phyloP scores from a whole-genome alignment of 1,140 invertebrate species.

The Magallana gigas region DNA sequence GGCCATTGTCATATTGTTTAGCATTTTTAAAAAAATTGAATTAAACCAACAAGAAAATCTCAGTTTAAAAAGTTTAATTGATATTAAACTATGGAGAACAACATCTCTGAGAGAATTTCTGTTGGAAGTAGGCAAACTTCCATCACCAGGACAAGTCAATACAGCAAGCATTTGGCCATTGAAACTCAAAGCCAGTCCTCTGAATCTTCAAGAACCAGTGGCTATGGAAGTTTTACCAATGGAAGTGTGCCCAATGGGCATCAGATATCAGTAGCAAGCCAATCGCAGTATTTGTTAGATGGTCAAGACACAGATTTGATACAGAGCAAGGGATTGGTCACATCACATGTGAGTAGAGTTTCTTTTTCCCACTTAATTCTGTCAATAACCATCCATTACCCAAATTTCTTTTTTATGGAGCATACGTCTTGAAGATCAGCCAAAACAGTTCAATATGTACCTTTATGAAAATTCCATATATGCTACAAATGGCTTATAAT shows the following conservation, averaged over 20 bases:
- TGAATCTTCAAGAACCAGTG: constrained; percentile 20
- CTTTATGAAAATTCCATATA: too few species aligned
- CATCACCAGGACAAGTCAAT: background rate
- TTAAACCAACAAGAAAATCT: background rate
- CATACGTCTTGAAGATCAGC: too few species aligned
- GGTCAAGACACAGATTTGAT: background rate
- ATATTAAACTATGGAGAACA: background rate
- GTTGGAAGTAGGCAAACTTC: background rate
- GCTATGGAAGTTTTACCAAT: constrained; percentile 24
- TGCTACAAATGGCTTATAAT: too few species aligned
- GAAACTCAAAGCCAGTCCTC: constrained; percentile 18
- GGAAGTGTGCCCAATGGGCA: constrained; percentile 2
- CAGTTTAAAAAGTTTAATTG: background rate
- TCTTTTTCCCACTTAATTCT: background rate
- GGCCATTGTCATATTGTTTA: constrained; percentile 5
- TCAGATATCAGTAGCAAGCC: background rate
- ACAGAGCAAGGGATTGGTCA: background rate
- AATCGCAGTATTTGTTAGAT: background rate
- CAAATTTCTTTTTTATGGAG: too few species aligned
- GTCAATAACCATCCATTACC: too few species aligned
- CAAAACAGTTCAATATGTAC: too few species aligned
- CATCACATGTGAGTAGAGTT: constrained; percentile 20
- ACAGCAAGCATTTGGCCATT: background rate
- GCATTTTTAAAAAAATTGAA: background rate
- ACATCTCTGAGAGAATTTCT: background rate